phyloP scores from a whole-genome alignment of 1,140 invertebrate species.

The Proctacanthus coquilletti region DNA sequence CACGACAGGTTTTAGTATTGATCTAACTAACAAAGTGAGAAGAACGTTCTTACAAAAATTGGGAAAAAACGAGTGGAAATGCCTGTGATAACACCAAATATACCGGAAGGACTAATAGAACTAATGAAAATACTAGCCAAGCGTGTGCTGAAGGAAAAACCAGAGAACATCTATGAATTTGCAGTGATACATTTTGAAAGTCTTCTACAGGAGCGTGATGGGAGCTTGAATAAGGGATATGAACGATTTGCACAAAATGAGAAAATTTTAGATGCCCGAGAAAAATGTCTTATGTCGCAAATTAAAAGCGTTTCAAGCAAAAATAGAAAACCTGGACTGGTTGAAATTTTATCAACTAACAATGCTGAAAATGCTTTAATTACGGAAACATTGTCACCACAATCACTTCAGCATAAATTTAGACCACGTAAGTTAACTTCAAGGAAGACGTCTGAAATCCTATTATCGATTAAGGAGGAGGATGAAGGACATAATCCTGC shows the following conservation, averaged over 20 bases:
- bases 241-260: no score
- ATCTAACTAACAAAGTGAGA: no score
- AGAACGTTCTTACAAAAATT: not conserved
- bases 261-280: no score
- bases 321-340: no score
- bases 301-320: no score
- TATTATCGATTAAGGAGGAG: not conserved
- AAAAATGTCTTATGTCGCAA: no score
- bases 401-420: not conserved
- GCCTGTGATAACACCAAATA: conserved; percentile 27
- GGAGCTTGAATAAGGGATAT: conserved; percentile 9
- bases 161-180: conserved; percentile 31
- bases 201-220: conserved; percentile 24
- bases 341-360: no score
- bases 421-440: not conserved
- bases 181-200: conserved; percentile 34
- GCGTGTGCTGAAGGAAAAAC: conserved; percentile 34
- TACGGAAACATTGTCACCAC: not conserved
- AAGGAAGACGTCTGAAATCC: not conserved
- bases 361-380: no score
- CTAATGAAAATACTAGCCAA: conserved; percentile 36
- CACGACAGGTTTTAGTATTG: no score
- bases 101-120: conserved; percentile 34
- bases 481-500: no score
- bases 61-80: conserved; percentile 7